These are phyloP conservation scores for Caiman crocodilus DNA, from an alignment of 2,797 vertebrate genomes.

Conservation along the genomic window DNA sequence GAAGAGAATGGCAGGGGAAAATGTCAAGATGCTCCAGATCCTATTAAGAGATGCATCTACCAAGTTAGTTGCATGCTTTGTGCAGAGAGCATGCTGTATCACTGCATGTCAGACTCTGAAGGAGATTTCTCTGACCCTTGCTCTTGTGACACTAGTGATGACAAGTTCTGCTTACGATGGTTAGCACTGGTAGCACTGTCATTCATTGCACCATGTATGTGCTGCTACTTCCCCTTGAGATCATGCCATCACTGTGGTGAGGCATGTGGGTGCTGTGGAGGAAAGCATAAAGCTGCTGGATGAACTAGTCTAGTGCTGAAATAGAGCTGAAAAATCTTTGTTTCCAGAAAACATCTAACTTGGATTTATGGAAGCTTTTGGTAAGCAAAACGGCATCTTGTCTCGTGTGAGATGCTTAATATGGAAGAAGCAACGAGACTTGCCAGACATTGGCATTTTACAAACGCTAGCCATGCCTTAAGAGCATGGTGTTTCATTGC, in stretches of 20 bases:
- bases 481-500: conserved; percentile 76
- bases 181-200: conserved; percentile 95
- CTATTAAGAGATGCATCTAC: conserved; percentile 98
- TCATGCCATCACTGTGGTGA: conserved; percentile 98
- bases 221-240: conserved; percentile 97
- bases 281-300: conserved; percentile 98
- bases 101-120: conserved; percentile 99
- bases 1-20: conserved; percentile 97
- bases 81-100: conserved; percentile 99
- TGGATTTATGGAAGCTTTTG: conserved; percentile 82
- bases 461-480: conserved; percentile 84
- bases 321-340: conserved; percentile 89
- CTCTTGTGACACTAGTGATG: conserved; percentile 97
- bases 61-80: conserved; percentile 99
- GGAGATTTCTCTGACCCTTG: conserved; percentile 99
- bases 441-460: conserved; percentile 85
- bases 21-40: conserved; percentile 98
- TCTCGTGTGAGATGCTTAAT: conserved; percentile 85
- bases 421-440: conserved; percentile 83
- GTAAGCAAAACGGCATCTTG: conserved; percentile 78
- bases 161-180: conserved; percentile 99
- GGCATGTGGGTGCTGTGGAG: conserved; percentile 96
- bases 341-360: conserved; percentile 87
- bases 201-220: conserved; percentile 98
- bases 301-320: conserved; percentile 84